These are phyloP conservation scores for Petroica traversi DNA, from an alignment of 2,113 vertebrate species.

Conservation along the genomic window DNA sequence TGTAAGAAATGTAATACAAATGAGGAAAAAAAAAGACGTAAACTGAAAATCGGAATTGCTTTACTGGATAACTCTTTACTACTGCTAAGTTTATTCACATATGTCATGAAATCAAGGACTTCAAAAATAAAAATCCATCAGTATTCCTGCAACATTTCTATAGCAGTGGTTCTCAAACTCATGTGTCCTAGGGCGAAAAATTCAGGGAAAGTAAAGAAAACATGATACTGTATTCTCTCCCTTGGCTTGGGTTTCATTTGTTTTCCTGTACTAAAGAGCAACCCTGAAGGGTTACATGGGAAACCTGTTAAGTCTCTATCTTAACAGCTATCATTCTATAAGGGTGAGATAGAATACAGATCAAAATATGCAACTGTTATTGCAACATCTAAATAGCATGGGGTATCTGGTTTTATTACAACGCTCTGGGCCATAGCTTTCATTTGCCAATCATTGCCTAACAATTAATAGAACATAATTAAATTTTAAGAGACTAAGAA, in stretches of 20 bases:
- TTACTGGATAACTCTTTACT: neutral
- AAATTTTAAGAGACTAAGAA: neutral
- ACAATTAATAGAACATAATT: neutral
- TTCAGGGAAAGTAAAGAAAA: neutral
- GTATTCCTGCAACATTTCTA: neutral
- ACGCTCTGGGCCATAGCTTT: neutral
- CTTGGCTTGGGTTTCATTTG: neutral
- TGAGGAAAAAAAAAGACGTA: neutral
- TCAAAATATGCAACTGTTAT: neutral
- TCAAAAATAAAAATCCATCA: neutral
- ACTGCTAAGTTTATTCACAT: neutral
- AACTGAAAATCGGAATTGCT: neutral
- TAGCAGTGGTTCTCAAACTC: neutral
- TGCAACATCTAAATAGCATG: neutral
- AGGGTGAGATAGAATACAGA: neutral
- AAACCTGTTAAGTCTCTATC: neutral
- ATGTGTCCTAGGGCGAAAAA: neutral
- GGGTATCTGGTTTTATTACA: neutral
- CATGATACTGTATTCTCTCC: neutral
- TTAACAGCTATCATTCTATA: neutral
- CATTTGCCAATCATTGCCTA: neutral
- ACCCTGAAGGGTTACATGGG: neutral
- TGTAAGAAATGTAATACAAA: neutral
- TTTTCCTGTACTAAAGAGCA: neutral
- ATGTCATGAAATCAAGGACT: neutral